A percentile compares a stretch with the other conserved stretches of the same genome.
Evolutionary conservation across 2,888 invertebrate species (phyloP).

Genomic region (Ectropis crepuscularia): DNA sequence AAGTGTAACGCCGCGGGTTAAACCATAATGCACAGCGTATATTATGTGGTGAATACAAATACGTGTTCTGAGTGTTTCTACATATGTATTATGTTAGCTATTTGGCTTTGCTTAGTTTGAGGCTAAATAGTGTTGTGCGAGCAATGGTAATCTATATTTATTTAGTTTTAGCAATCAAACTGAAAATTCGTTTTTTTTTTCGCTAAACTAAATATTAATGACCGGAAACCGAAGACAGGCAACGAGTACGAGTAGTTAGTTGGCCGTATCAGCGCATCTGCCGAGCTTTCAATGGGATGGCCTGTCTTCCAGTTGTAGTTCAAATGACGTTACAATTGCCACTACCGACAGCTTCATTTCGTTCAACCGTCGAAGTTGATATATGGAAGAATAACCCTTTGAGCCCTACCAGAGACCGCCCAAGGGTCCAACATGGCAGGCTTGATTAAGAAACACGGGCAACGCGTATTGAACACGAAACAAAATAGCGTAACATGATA

Average conservation of each 20-base stretch:
- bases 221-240: conserved; percentile 24
- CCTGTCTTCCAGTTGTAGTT: conserved; percentile 73
- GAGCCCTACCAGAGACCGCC: conserved; percentile 55
- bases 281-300: conserved; percentile 77
- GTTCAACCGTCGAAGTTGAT: conserved; percentile 79
- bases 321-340: conserved; percentile 83
- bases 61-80: too few relatives aligned
- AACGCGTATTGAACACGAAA: conserved; percentile 54
- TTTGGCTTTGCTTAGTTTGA: too few relatives aligned
- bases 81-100: too few relatives aligned
- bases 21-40: too few relatives aligned
- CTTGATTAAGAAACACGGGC: conserved; percentile 71
- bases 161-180: neutral
- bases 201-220: conserved; percentile 33
- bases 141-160: too few relatives aligned
- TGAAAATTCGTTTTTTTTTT: too few relatives aligned
- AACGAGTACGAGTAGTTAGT: conserved; percentile 44
- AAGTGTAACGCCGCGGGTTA: too few relatives aligned
- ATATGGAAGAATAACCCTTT: conserved; percentile 63
- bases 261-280: conserved; percentile 51
- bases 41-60: too few relatives aligned
- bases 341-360: conserved; percentile 82
- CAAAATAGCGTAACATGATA: conserved; percentile 38
- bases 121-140: too few relatives aligned
- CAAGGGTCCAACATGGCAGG: conserved; percentile 63